Evolutionary conservation across 2,888 invertebrate species (phyloP), one percentile per base, ranked within the genome.

Genomic region (Melinaea menophilus): DNA sequence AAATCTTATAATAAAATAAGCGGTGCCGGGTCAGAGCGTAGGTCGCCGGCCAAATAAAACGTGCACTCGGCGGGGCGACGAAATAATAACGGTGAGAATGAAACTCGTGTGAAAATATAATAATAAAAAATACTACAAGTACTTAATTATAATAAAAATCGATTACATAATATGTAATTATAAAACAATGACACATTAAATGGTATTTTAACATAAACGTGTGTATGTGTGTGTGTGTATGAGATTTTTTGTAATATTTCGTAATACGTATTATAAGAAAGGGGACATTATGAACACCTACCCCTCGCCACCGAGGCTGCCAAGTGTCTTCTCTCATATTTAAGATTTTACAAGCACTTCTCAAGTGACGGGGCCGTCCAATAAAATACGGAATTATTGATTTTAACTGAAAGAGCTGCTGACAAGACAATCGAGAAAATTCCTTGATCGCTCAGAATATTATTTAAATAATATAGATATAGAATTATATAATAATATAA

Each of bases 201-300:
- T 22, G 22, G 22, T 22, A 22, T 22, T 22, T 22, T 22, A 22
- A 22, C 0, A 22, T 22, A 22, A 22, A 22, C 22, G 22, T 22
- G 22, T 22, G 22, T 22, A 22, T 22, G 22, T 22, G 22, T 46
- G 60, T 46, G 60, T 55, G 60, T 60, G 55, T 60, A 60, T 60
- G 60, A 47, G 55, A 60, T 55, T 60, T 55, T 55, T 54, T 22
- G 0, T 22, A 22, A n/a, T 22, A 22, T 22, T 45, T 0, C 31
- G 12, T 12, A 22, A 59, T 22, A 58, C 35, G 55, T 48, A 55
- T 58, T 47, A 55, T 55, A 56, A 58, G 4, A 46, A 57, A 46
- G n/a, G 47, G 46, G 13, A 48, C 46, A 46, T 46, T 46, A n/a
- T n/a, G n/a, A n/a, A n/a, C 11, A n/a, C 46, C 51, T 5, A 31